Base-by-base conservation (phyloP, 2,797 vertebrate genomes). In the Tympanoctomys barrerae region DNA sequence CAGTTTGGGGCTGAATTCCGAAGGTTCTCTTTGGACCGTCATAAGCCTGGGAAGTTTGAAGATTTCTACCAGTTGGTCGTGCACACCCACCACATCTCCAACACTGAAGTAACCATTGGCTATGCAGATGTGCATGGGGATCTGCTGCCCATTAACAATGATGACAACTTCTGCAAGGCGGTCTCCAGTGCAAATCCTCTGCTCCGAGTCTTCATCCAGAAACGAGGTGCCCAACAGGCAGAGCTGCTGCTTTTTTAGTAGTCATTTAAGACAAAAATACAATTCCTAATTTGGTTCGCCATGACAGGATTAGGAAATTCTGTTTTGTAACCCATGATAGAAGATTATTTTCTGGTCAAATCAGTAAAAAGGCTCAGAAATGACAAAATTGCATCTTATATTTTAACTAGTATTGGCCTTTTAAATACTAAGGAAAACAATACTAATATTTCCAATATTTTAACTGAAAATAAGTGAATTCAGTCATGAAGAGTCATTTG, bases 1-100 rank as follows among this genome's bases (percentile, higher is more conserved):
- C 97, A 99, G 99, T 99, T 99, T 98, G 99, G 99, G 71, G 99
- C 99, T 1, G 99, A 99, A 98, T 99, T 99, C 98, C 99, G 99
- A 87, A 99, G 99, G 94, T 99, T 99, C 98, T 99, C 99, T 0
- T 98, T 99, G 98, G 99, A 99, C 98, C 99, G 99, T 19, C 98
- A 99, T 94, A 99, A 99, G 96, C 99, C 99, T 0, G 99, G 99
- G 49, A 99, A 99, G 97, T 39, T 99, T 77, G 99, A 99, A 97
- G 99, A 99, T 97, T 99, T 99, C 98, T 99, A 99, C 99, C 99
- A 99, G 96, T 99, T 99, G 90, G 99, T 99, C 12, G 98, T 99
- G 97, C 99, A 99, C 97, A 99, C 99, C n/a, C 99, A 99, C 97
- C 99, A 98, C 97, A 99, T 99, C 92, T 98, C 99, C 95, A 99